A percentile compares a stretch with the other conserved stretches of the same genome.
Conservation (phyloP, 2,888 invertebrate genomes). For the Calameuta idolon region DNA sequence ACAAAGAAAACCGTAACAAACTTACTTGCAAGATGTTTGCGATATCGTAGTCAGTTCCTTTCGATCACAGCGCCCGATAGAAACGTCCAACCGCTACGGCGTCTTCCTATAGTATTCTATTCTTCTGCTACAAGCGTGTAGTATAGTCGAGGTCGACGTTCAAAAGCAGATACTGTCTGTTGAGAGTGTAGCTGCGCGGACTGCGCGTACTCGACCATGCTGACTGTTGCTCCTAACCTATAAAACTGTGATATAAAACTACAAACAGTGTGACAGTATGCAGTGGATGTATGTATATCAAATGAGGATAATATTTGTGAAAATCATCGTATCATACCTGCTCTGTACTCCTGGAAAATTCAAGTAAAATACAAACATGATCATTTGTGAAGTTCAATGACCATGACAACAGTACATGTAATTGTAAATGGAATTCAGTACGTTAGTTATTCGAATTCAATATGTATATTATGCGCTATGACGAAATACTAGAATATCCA, state of each 20-base stretch:
- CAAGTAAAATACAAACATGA: neutral
- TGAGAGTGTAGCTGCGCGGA: neutral
- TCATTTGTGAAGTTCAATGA: neutral
- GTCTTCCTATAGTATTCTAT: neutral
- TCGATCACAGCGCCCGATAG: neutral
- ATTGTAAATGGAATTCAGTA: neutral
- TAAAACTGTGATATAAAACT: neutral
- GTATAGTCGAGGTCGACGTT: neutral
- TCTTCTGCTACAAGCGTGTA: neutral
- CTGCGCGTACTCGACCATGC: neutral
- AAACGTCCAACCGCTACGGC: neutral
- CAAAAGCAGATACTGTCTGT: neutral
- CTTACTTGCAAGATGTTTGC: neutral
- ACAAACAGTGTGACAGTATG: neutral
- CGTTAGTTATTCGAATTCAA: neutral
- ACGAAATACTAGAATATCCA: neutral
- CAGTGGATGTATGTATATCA: neutral
- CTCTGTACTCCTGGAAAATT: neutral
- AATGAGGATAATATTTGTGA: neutral
- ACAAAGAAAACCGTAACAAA: neutral
- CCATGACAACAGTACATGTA: neutral
- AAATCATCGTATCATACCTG: neutral
- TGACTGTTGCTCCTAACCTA: neutral
- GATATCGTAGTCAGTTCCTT: neutral
- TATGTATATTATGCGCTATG: neutral